Conservation (phyloP, 2,113 vertebrate species). For the Panurus biarmicus region DNA sequence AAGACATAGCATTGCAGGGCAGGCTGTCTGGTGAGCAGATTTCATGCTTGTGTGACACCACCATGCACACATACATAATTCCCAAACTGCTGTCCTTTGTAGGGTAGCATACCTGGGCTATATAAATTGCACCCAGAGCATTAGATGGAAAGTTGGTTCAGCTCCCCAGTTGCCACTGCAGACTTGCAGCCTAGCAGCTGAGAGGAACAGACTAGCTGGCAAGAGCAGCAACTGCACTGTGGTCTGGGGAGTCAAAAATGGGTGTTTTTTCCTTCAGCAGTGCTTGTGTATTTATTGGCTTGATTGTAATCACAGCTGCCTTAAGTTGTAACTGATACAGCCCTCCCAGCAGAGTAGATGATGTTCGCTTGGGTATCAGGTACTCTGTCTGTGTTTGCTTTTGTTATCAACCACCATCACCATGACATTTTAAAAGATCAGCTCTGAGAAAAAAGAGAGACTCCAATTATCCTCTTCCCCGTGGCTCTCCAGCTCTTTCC, state of each 20-base stretch:
- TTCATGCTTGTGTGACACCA: not conserved
- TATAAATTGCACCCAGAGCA: not conserved
- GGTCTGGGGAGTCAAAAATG: not conserved
- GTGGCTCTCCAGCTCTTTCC: not conserved
- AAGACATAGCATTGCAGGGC: not conserved
- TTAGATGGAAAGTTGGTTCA: not conserved
- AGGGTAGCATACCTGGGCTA: not conserved
- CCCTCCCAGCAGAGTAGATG: not conserved
- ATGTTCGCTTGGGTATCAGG: not conserved
- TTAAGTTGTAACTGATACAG: slow-evolving; percentile 22
- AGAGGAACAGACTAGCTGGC: not conserved
- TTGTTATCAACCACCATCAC: slow-evolving; percentile 12
- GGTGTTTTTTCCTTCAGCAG: not conserved
- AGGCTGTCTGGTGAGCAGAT: not conserved
- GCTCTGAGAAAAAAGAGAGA: not conserved
- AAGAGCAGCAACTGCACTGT: not conserved
- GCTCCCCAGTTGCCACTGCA: not conserved
- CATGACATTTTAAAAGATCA: not conserved
- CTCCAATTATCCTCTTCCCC: not conserved
- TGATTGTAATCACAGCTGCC: slow-evolving; percentile 38
- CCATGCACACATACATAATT: rapidly evolving
- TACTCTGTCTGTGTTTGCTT: slow-evolving; percentile 11
- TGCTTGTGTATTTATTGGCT: not conserved
- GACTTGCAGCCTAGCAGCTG: rapidly evolving
- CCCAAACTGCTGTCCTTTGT: not conserved